Evolutionary conservation across 2,888 invertebrate genomes (phyloP).

Genomic region (Serripes groenlandicus): DNA sequence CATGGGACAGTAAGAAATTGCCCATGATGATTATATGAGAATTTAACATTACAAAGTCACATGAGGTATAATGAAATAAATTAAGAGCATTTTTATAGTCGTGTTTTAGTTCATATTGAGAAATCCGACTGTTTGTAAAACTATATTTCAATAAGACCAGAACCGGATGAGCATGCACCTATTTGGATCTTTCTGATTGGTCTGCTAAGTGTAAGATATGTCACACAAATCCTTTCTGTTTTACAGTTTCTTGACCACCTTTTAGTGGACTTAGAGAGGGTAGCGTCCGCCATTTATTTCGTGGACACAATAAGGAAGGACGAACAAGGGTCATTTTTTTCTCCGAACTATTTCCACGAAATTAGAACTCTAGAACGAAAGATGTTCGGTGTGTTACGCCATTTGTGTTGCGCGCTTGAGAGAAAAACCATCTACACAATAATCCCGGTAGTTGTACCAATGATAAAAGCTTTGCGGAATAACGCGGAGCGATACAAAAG

Average conservation of each 20-base stretch:
- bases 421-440: not conserved
- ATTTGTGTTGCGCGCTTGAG: conserved; percentile 4
- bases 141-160: too few species aligned
- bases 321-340: not conserved
- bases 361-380: not conserved
- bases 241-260: conserved; percentile 17
- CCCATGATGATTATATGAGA: too few species aligned
- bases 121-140: too few species aligned
- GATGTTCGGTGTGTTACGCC: conserved; percentile 5
- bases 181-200: too few species aligned
- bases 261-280: not conserved
- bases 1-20: too few species aligned
- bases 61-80: too few species aligned
- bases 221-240: too few species aligned
- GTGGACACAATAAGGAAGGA: not conserved
- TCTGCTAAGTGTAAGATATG: too few species aligned
- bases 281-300: conserved; percentile 5
- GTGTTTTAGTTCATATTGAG: too few species aligned
- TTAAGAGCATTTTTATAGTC: too few species aligned
- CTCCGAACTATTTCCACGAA: not conserved
- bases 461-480: not conserved
- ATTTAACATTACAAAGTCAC: too few species aligned
- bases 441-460: not conserved
- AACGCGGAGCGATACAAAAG: conserved; percentile 21
- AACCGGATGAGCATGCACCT: too few species aligned